Evolutionary conservation across 2,797 vertebrate genomes (phyloP).

Genomic region (Peromyscus eremicus): DNA sequence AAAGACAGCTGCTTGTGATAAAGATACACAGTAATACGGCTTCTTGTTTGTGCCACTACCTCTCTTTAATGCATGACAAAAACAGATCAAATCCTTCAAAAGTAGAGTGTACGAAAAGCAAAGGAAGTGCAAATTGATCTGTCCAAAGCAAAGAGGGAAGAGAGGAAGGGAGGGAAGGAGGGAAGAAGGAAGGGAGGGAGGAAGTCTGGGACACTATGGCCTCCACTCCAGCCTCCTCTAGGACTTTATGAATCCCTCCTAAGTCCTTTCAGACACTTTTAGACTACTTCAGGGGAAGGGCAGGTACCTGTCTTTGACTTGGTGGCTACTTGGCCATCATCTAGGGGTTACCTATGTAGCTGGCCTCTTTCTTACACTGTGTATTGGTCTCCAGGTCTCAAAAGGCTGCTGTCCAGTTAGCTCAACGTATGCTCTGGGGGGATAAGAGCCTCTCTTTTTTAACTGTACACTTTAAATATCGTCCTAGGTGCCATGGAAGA

Average conservation of each 20-base stretch:
- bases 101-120: not conserved
- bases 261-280: not conserved
- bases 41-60: not conserved
- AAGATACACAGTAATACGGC: not conserved
- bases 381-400: no score
- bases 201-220: rapidly evolving
- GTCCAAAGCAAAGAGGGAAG: not conserved
- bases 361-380: not conserved
- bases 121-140: not conserved
- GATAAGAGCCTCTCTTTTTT: not conserved
- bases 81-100: not conserved
- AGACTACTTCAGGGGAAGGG: not conserved
- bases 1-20: not conserved
- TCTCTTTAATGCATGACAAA: not conserved
- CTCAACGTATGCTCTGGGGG: not conserved
- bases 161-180: no score
- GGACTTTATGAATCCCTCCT: not conserved
- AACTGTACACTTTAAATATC: slow-evolving; percentile 39
- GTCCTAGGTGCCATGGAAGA: slow-evolving; percentile 13
- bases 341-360: not conserved
- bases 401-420: not conserved
- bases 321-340: not conserved
- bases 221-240: not conserved
- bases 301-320: no score
- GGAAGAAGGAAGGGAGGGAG: not conserved